A percentile compares a stretch with the other conserved stretches of the same genome.
Evolutionary conservation across 1,140 invertebrate genomes (phyloP).

Genomic region (Caligus rogercresseyi): DNA sequence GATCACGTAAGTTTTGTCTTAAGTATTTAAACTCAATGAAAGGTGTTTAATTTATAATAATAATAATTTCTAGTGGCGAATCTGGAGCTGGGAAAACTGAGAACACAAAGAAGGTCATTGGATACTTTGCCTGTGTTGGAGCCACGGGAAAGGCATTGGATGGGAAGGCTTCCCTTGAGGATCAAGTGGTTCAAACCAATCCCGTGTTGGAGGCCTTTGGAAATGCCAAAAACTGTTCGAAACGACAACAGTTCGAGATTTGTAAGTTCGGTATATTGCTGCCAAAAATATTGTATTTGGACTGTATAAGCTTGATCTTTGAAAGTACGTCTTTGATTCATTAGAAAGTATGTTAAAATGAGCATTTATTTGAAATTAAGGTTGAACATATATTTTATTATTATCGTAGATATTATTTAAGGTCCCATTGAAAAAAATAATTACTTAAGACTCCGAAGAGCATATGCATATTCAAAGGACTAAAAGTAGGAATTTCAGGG

Average conservation of each 20-base stretch:
- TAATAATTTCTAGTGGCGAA: constrained; percentile 32
- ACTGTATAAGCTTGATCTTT: too few relatives aligned
- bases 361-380: too few relatives aligned
- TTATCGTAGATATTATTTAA: too few relatives aligned
- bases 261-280: constrained; percentile 58
- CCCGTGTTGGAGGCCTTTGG: constrained; percentile 97
- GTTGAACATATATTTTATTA: too few relatives aligned
- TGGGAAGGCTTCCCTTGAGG: constrained; percentile 49
- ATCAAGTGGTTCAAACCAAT: constrained; percentile 97
- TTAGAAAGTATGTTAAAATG: too few relatives aligned
- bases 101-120: constrained; percentile 99
- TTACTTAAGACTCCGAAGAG: too few relatives aligned
- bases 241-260: constrained; percentile 99
- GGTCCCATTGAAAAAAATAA: too few relatives aligned
- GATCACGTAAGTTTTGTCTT: constrained; percentile 25
- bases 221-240: constrained; percentile 98
- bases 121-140: constrained; percentile 61
- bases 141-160: constrained; percentile 22
- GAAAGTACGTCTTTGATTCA: too few relatives aligned
- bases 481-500: too few relatives aligned
- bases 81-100: constrained; percentile 99
- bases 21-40: background rate
- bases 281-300: too few relatives aligned
- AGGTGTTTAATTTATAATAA: background rate
- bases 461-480: too few relatives aligned